Percentiles rank a stretch among this genome's conserved stretches.
Conservation (phyloP, 64 coral and sea anemone genomes). For the Dendrophyllia cribrosa region DNA sequence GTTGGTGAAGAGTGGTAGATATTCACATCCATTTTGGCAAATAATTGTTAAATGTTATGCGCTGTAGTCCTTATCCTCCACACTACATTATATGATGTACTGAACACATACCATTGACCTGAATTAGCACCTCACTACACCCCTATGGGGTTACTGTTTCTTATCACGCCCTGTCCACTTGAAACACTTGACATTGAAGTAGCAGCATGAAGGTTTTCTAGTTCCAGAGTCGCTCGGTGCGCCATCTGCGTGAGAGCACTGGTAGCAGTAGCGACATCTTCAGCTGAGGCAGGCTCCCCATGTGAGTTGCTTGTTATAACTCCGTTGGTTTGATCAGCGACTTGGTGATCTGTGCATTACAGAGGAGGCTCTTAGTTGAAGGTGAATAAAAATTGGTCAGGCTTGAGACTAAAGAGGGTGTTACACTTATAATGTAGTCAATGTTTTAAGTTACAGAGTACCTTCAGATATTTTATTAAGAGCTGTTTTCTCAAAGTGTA, state of each 20-base stretch:
- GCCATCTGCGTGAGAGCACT: conserved; percentile 92
- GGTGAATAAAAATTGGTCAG: too few relatives aligned
- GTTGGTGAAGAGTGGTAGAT: too few relatives aligned
- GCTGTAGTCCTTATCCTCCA: too few relatives aligned
- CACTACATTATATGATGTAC: background rate
- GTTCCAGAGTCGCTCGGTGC: conserved; percentile 76
- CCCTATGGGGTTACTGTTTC: conserved; percentile 46
- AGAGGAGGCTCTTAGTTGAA: background rate
- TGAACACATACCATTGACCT: background rate
- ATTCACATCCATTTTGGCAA: too few relatives aligned
- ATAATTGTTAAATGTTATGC: too few relatives aligned
- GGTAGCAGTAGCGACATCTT: conserved; percentile 90
- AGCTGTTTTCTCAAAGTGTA: too few relatives aligned
- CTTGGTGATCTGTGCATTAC: conserved; percentile 48
- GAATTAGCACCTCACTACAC: background rate
- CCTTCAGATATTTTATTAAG: too few relatives aligned
- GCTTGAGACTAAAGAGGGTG: too few relatives aligned
- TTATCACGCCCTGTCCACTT: background rate
- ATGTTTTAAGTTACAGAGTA: too few relatives aligned
- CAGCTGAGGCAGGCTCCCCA: conserved; percentile 47
- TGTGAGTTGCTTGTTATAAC: conserved; percentile 61
- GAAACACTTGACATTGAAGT: conserved; percentile 69
- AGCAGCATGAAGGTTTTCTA: conserved; percentile 67
- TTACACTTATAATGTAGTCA: too few relatives aligned
- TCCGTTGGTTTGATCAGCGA: conserved; percentile 39